Evolutionary conservation across 2,888 invertebrate species (phyloP), one percentile per base, ranked within the genome.

Genomic region (Crocallis elinguaria): DNA sequence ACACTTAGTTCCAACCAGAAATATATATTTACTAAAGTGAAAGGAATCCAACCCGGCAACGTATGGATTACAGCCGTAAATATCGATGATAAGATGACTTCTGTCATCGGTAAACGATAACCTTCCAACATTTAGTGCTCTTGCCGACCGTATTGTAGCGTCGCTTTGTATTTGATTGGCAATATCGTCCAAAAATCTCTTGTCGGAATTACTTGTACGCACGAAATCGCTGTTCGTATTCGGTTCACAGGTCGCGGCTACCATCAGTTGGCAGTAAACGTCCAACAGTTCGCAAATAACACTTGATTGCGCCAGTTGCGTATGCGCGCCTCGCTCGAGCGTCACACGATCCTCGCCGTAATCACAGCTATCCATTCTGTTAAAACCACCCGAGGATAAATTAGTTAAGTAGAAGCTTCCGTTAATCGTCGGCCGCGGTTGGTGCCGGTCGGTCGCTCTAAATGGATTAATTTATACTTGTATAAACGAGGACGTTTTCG

Each of bases 391-490:
- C 89, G 87, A 85, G 87, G 80, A 86, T 92, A 92, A 92, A 92
- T 92, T 91, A 92, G 90, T 92, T 92, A 92, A 92, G 91, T 92
- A 92, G 92, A 87, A 85, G 88, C 88, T 92, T 92, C 92, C 92
- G 92, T 87, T 92, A 92, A 92, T 92, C 92, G 92, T 82, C 88
- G 81, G 84, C 82, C 83, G 82, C 78, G 82, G 82, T 79, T 83
- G 84, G 82, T 86, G 84, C 79, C 85, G 85, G 85, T 80, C 82
- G 88, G 76, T 71, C 83, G 86, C 71, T 86, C 86, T 89, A 92
- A 92, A 92, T 92, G 92, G 92, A 92, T 92, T 92, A 92, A 92
- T 92, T 92, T 92, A 92, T 92, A 92, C 90, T 88, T 91, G 73
- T 77, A 89, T 86, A 82, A 86, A 82, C 88, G 90, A 89, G 91